phyloP scores from a whole-genome alignment of 2,113 vertebrate species.

The Poecilia latipinna region DNA sequence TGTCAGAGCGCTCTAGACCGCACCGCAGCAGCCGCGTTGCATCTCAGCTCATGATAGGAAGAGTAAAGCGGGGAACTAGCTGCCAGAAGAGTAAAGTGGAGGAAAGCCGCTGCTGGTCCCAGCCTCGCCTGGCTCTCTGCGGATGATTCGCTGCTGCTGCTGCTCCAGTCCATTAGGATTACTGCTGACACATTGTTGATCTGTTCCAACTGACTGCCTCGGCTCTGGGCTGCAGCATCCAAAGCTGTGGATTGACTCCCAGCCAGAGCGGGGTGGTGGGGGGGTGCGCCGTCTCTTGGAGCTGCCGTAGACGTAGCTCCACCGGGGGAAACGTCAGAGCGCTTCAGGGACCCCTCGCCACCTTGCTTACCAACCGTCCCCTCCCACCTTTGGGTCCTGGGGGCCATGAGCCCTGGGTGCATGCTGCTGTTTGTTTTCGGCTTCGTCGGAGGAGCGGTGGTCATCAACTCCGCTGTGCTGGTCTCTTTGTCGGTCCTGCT shows the following conservation, averaged over 20 bases:
- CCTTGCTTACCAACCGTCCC: constrained; percentile 33
- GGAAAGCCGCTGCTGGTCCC: constrained; percentile 29
- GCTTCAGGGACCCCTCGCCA: constrained; percentile 1
- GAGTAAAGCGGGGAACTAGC: not conserved
- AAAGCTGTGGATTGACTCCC: not conserved
- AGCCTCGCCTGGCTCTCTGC: constrained; percentile 18
- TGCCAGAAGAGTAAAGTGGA: constrained; percentile 9
- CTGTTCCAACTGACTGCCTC: constrained; percentile 16
- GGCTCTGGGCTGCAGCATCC: not conserved
- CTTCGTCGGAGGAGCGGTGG: constrained; percentile 98
- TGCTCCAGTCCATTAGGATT: constrained; percentile 45
- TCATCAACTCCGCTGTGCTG: constrained; percentile 97
- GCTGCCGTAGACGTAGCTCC: not conserved
- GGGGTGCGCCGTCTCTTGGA: constrained; percentile 4
- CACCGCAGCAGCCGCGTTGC: constrained; percentile 37
- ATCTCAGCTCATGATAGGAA: constrained; percentile 35
- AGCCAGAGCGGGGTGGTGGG: not conserved
- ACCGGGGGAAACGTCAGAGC: constrained; percentile 1
- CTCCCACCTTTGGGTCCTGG: constrained; percentile 38
- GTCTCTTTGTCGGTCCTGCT: constrained; percentile 97
- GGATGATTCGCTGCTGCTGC: constrained; percentile 12
- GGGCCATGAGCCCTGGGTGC: constrained; percentile 97
- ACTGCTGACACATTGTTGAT: constrained; percentile 23
- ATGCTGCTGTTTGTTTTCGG: constrained; percentile 99
- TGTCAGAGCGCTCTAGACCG: constrained; percentile 54